Percentiles rank a stretch among this genome's conserved stretches.
phyloP scores from a whole-genome alignment of 2,888 invertebrate species.

The Xylota segnis region DNA sequence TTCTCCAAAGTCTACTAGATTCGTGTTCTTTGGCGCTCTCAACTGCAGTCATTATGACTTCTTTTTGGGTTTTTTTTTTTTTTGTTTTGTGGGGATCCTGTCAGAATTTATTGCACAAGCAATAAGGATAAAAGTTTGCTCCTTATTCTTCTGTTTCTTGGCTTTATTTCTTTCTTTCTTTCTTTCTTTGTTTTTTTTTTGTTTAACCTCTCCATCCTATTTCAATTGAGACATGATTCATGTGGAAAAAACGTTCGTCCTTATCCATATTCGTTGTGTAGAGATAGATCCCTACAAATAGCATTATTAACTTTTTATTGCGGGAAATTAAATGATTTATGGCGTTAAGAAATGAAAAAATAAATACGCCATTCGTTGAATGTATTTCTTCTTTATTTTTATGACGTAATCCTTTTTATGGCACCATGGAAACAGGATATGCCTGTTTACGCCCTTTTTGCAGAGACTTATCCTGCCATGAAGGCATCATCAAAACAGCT shows the following conservation, averaged over 20 bases:
- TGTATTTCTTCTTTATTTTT: constrained; percentile 3
- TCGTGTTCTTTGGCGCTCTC: constrained; percentile 14
- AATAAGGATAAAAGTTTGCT: constrained; percentile 66
- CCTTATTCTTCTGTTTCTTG: constrained; percentile 47
- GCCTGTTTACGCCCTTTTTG: constrained; percentile 18
- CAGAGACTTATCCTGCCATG: neutral
- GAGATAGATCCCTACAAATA: constrained; percentile 56
- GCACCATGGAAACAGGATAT: constrained; percentile 23
- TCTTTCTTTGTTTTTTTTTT: neutral
- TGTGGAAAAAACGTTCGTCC: constrained; percentile 23
- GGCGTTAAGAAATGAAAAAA: constrained; percentile 34
- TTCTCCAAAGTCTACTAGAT: constrained; percentile 23
- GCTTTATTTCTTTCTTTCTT: neutral
- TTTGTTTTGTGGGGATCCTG: neutral
- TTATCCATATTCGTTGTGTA: neutral
- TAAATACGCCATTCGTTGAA: constrained; percentile 40
- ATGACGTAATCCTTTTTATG: constrained; percentile 34
- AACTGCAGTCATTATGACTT: constrained; percentile 71
- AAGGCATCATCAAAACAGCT: constrained; percentile 23
- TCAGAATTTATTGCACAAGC: constrained; percentile 62
- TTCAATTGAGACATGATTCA: constrained; percentile 67
- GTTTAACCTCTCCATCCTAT: constrained; percentile 11
- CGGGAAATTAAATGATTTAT: constrained; percentile 55
- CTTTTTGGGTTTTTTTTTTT: constrained; percentile 55
- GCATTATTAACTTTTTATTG: constrained; percentile 64